Conservation (phyloP, 1,140 invertebrate genomes). For the Penaeus chinensis region DNA sequence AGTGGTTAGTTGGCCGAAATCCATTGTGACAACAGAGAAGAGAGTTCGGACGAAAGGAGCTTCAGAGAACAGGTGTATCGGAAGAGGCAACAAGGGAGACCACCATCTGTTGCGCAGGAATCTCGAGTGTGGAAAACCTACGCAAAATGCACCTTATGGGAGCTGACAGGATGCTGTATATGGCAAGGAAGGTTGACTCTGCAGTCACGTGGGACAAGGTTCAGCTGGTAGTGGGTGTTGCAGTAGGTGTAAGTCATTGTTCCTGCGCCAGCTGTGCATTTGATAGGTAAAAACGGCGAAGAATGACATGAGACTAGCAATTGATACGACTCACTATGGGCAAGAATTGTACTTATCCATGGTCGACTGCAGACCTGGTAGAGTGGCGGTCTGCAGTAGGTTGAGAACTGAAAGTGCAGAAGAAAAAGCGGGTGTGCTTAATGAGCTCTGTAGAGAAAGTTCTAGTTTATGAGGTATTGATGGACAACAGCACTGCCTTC, state of each 20-base stretch:
- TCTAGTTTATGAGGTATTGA: slow-evolving; percentile 2
- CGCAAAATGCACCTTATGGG: slow-evolving; percentile 16
- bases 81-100: neutral
- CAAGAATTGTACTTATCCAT: neutral
- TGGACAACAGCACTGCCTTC: slow-evolving; percentile 11
- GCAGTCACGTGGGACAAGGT: neutral
- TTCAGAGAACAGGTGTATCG: neutral
- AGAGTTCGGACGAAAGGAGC: neutral
- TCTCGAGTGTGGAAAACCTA: slow-evolving; percentile 25
- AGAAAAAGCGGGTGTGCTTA: neutral
- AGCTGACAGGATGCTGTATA: slow-evolving; percentile 21
- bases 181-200: slow-evolving; percentile 15
- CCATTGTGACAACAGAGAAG: neutral
- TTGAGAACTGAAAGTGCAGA: neutral
- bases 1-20: neutral
- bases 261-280: slow-evolving; percentile 12
- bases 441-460: slow-evolving; percentile 2
- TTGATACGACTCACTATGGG: slow-evolving; percentile 5
- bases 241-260: slow-evolving; percentile 23
- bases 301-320: neutral
- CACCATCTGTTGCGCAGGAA: no score
- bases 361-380: slow-evolving; percentile 15
- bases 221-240: slow-evolving; percentile 17
- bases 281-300: neutral
- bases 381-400: neutral